Conservation (phyloP, 2,113 vertebrate species). For the Scatophagus argus region DNA sequence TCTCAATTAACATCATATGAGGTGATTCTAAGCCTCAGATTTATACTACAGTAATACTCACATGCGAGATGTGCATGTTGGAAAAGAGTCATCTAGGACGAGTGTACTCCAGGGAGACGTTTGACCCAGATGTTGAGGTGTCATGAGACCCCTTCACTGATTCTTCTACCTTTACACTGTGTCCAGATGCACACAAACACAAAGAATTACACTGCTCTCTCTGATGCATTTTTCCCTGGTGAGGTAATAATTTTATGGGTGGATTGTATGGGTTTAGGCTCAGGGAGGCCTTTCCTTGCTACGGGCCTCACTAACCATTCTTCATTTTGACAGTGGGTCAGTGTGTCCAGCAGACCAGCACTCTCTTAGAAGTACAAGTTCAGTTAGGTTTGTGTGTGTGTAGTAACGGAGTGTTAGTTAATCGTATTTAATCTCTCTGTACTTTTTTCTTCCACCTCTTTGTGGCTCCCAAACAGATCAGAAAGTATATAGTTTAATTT, state of each 20-base stretch:
- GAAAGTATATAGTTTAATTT: not conserved
- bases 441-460: not conserved
- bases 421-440: not conserved
- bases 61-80: conserved; percentile 45
- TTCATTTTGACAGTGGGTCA: conserved; percentile 59
- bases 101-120: conserved; percentile 43
- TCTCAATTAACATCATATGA: conserved; percentile 76
- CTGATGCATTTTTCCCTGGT: conserved; percentile 73
- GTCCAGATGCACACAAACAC: conserved; percentile 50
- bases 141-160: conserved; percentile 51
- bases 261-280: conserved; percentile 62
- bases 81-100: conserved; percentile 42
- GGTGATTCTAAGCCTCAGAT: conserved; percentile 66
- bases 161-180: conserved; percentile 53
- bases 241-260: conserved; percentile 77
- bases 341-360: conserved; percentile 24
- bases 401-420: not conserved
- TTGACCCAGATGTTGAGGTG: conserved; percentile 66
- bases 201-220: conserved; percentile 49
- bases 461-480: not conserved
- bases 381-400: not conserved
- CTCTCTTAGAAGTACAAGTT: conserved; percentile 1
- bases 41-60: conserved; percentile 57
- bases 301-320: conserved; percentile 66
- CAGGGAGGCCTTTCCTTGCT: conserved; percentile 57